Percentiles rank a stretch among this genome's conserved stretches.
Conservation (phyloP, 2,113 vertebrate genomes). For the Sander lucioperca region DNA sequence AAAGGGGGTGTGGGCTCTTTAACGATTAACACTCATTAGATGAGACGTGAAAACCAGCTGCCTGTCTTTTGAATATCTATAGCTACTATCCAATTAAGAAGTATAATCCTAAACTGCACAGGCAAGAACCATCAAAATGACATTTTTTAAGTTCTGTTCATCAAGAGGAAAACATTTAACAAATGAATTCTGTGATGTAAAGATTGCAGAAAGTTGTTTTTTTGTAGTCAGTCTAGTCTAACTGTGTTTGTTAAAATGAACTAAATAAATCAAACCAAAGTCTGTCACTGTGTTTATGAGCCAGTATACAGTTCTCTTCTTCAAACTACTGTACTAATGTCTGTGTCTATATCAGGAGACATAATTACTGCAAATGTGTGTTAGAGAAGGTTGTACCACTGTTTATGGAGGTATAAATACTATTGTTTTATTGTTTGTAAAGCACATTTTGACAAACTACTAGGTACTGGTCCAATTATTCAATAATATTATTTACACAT, state of each 20-base stretch:
- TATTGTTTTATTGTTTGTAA: neutral
- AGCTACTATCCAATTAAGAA: constrained; percentile 4
- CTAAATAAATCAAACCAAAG: neutral
- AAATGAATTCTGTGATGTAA: neutral
- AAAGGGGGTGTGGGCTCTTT: neutral
- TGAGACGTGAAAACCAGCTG: neutral
- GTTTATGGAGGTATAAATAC: neutral
- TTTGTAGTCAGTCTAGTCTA: neutral
- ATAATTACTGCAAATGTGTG: neutral
- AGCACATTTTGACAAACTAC: neutral
- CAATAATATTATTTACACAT: neutral
- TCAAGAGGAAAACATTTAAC: constrained; percentile 3
- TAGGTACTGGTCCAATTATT: neutral
- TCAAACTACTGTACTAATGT: neutral
- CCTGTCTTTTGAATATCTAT: neutral
- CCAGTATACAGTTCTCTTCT: neutral
- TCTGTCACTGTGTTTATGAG: neutral
- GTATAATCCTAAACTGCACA: neutral
- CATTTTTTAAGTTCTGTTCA: neutral
- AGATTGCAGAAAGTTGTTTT: neutral
- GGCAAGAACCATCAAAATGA: neutral
- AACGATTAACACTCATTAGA: neutral
- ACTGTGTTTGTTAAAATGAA: neutral
- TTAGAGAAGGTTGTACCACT: neutral
- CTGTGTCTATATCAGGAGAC: neutral